Evolutionary conservation across 1,140 invertebrate species (phyloP).

Genomic region (Octopus bimaculoides): DNA sequence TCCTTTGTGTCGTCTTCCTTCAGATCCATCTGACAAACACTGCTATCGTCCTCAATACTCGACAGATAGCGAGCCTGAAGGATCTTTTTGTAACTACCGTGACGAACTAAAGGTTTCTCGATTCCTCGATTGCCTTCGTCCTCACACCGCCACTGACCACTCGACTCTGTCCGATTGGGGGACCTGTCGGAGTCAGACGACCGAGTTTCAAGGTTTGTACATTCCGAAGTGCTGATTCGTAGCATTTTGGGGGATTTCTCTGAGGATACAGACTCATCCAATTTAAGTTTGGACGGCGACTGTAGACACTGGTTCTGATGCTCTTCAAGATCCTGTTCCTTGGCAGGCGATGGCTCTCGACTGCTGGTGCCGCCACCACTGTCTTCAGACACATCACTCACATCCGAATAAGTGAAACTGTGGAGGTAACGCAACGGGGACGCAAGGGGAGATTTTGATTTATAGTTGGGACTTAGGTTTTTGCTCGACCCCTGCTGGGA

Average conservation of each 20-base stretch:
- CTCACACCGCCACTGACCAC: neutral
- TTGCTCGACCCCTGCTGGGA: neutral
- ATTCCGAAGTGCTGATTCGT: slow-evolving; percentile 13
- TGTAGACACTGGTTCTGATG: slow-evolving; percentile 13
- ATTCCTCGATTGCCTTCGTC: neutral
- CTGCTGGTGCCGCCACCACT: slow-evolving; percentile 34
- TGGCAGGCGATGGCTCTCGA: slow-evolving; percentile 32
- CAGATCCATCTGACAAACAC: slow-evolving; percentile 20
- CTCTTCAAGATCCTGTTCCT: slow-evolving; percentile 13
- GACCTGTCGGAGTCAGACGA: slow-evolving; percentile 1
- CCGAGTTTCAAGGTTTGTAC: slow-evolving; percentile 14
- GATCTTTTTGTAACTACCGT: slow-evolving; percentile 32
- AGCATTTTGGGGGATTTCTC: slow-evolving; percentile 18
- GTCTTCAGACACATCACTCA: slow-evolving; percentile 22
- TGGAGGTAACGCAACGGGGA: neutral
- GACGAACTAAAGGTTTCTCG: slow-evolving; percentile 13
- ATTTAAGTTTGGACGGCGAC: neutral
- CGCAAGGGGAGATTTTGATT: neutral
- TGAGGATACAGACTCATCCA: slow-evolving; percentile 1
- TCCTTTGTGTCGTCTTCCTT: slow-evolving; percentile 24
- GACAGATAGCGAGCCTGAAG: slow-evolving; percentile 33
- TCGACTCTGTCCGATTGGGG: neutral
- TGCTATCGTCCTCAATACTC: slow-evolving; percentile 27
- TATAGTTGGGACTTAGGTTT: neutral
- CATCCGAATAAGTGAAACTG: slow-evolving; percentile 6